These are phyloP conservation scores for Calameuta pallipes DNA, from an alignment of 2,888 invertebrate genomes.

Conservation along the genomic window DNA sequence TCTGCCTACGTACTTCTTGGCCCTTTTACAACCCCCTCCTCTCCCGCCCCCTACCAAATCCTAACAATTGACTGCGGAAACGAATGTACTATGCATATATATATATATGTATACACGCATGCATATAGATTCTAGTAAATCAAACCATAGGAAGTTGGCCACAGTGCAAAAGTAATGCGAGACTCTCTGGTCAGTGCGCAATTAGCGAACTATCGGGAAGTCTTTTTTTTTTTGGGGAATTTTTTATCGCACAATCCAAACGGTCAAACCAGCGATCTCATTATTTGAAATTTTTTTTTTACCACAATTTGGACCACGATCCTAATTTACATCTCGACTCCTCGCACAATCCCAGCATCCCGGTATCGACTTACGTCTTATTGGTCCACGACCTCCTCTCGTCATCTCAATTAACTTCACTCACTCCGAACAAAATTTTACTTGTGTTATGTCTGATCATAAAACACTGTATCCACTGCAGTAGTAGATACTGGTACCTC, in stretches of 20 bases:
- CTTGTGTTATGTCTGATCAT: neutral
- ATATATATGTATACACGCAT: too few relatives aligned
- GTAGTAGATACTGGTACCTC: neutral
- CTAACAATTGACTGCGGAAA: neutral
- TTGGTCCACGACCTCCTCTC: neutral
- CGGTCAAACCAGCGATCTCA: neutral
- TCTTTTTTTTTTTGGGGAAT: neutral
- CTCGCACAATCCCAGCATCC: neutral
- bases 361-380: neutral
- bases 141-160: neutral
- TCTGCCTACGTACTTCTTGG: conserved; percentile 42
- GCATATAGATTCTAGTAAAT: neutral
- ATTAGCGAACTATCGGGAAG: neutral
- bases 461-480: neutral
- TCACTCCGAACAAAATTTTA: neutral
- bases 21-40: conserved; percentile 8
- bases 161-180: neutral
- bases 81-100: neutral
- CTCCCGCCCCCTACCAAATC: neutral
- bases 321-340: neutral
- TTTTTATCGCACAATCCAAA: neutral
- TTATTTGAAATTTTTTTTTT: neutral
- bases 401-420: neutral
- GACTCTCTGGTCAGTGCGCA: neutral
- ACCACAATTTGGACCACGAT: neutral